Evolutionary conservation across 2,797 vertebrate genomes (phyloP), one percentile per base, ranked within the genome.

Genomic region (Notolepis coatsorum): DNA sequence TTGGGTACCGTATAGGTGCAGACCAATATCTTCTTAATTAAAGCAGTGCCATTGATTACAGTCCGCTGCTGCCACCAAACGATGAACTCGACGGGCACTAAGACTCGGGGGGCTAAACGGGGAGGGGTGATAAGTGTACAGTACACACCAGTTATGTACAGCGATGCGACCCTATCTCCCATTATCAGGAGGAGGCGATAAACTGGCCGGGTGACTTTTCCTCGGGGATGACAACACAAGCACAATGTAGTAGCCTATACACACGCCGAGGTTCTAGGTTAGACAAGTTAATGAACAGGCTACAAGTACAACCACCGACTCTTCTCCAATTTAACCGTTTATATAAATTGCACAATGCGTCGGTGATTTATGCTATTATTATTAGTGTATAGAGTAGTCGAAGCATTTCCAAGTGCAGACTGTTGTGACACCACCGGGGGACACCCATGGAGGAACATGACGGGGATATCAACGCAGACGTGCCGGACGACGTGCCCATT

Each of bases 381-480:
- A n/a, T n/a, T n/a, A n/a, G n/a, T n/a, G n/a, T n/a, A n/a, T n/a
- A n/a, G n/a, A n/a, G n/a, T n/a, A n/a, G n/a, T n/a, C n/a, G n/a
- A n/a, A n/a, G n/a, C n/a, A n/a, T n/a, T n/a, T n/a, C n/a, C n/a
- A n/a, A n/a, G n/a, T n/a, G 17, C 21, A 46, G 18, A 17, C 33
- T 39, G 9, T 9, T 23, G 17, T 21, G 21, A 15, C 24, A 4
- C 15, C 12, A 37, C 1, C 30, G 20, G 1, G n/a, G 0, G 2
- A 3, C 0, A 7, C 58, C 15, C 2, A 86, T 87, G 85, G 82
- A 82, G 13, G 82, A 82, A 12, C 5, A 54, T 9, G 49, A 5
- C 1, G 50, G 6, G 0, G 69, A 15, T n/a, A n/a, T 10, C 4
- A 13, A 13, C 12, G 0, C 35, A 2, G 73, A 63, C 25, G 5